Percentiles rank a stretch among this genome's conserved stretches.
Evolutionary conservation across 2,113 vertebrate species (phyloP).

Genomic region (Girardinichthys multiradiatus): DNA sequence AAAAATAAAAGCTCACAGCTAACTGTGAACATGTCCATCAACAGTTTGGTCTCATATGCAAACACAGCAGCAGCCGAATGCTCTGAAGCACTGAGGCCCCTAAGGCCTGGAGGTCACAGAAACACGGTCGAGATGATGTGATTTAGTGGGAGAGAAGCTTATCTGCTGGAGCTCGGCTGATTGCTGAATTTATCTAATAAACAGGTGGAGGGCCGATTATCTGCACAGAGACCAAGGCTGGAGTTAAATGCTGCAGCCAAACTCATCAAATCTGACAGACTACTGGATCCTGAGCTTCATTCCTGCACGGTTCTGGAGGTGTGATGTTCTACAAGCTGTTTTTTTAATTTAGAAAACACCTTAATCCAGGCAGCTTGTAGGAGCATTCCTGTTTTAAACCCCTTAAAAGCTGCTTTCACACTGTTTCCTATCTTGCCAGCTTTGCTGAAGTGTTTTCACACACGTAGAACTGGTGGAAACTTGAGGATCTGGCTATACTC

Average conservation of each 20-base stretch:
- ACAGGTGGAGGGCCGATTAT: constrained; percentile 34
- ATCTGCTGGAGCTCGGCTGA: constrained; percentile 44
- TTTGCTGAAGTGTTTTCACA: too few species aligned
- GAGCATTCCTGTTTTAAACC: not conserved
- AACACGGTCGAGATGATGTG: constrained; percentile 34
- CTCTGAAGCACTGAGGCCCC: not conserved
- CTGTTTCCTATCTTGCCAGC: too few species aligned
- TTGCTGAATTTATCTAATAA: constrained; percentile 50
- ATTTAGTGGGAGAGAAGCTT: constrained; percentile 28
- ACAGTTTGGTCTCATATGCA: constrained; percentile 13
- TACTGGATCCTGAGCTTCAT: constrained; percentile 17
- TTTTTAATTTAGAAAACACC: not conserved
- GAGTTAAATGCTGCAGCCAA: not conserved
- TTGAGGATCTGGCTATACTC: too few species aligned
- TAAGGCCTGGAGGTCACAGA: constrained; percentile 33
- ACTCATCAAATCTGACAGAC: constrained; percentile 23
- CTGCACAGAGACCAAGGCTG: constrained; percentile 14
- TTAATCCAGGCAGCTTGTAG: not conserved
- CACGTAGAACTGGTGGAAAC: too few species aligned
- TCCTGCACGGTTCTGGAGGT: not conserved
- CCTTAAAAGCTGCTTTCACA: too few species aligned
- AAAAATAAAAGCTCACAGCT: not conserved
- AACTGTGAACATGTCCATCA: not conserved
- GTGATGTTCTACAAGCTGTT: not conserved
- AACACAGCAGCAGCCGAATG: constrained; percentile 7